Evolutionary conservation across 2,797 vertebrate genomes (phyloP), one percentile per base, ranked within the genome.

Genomic region (Dermochelys coriacea): DNA sequence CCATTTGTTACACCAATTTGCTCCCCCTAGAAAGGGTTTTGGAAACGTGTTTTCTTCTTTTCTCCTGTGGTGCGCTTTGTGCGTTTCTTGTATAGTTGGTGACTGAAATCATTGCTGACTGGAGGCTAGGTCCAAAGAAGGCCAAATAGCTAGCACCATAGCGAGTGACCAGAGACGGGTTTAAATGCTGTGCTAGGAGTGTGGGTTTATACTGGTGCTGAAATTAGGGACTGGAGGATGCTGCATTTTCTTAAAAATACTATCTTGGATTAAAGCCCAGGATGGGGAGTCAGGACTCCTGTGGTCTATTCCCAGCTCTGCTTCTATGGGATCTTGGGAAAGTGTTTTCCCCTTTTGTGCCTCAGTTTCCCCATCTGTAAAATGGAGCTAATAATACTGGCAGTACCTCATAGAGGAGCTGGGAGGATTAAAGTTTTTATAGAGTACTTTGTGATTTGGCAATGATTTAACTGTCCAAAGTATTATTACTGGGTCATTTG

Each of bases 1-100:
- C 51, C 55, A 14, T 88, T 84, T 61, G 54, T 84, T 95, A 80
- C 23, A 57, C 19, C 31, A 27, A 83, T 84, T 75, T 81, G 85
- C 89, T 95, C 88, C 50, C 92, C n/a, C 12, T 23, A 31, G 18
- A 87, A 88, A 82, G 4, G 47, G 34, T 47, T 50, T 23, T 3
- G 55, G 41, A 2, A 81, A 79, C 34, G 79, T 75, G 54, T n/a
- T n/a, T 34, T 75, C 19, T 82, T 6, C 37, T 91, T 91, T 61
- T n/a, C n/a, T 64, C 6, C 68, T 80, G 25, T 45, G 2, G 0
- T 0, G 1, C 16, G 10, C 51, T 79, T 80, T 91, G 77, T 49
- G 74, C n/a, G 4, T 5, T 25, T 78, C 77, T 88, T 52, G 5
- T 80, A 93, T 37, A 81, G 37, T 80, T 71, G 55, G 80, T 59